phyloP scores from a whole-genome alignment of 2,113 vertebrate genomes.

The Ictidomys tridecemlineatus region DNA sequence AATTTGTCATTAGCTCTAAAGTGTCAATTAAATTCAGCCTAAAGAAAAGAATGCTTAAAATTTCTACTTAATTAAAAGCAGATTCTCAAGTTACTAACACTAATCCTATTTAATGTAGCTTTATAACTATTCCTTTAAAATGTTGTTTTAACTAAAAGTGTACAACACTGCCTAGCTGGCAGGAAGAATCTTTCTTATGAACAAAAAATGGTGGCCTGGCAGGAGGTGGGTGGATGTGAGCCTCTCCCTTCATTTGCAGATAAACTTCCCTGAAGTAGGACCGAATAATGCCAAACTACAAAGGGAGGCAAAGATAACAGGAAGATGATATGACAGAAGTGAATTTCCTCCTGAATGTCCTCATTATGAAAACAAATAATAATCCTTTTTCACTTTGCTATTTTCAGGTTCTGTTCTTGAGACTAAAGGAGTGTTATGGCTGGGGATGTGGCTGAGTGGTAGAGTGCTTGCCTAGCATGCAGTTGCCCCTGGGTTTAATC shows the following conservation, averaged over 20 bases:
- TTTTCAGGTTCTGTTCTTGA: not conserved
- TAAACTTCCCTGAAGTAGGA: not conserved
- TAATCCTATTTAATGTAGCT: not conserved
- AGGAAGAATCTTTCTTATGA: not conserved
- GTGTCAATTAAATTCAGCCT: not conserved
- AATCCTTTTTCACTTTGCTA: not conserved
- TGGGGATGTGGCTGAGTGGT: not conserved
- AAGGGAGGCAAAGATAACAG: not conserved
- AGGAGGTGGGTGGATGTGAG: not conserved
- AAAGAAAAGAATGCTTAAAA: not conserved
- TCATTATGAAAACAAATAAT: not conserved
- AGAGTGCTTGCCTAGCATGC: not conserved
- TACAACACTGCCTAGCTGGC: not conserved
- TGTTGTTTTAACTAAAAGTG: not conserved
- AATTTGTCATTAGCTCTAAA: not conserved
- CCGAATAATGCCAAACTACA: not conserved
- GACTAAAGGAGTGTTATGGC: not conserved
- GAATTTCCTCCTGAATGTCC: not conserved
- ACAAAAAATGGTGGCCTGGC: not conserved
- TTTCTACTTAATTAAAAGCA: not conserved
- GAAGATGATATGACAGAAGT: not conserved
- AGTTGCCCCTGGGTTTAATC: not conserved
- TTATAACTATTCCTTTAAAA: not conserved
- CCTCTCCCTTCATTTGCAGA: not conserved
- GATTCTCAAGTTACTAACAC: not conserved